Conservation (phyloP, 2,113 vertebrate species). For the Alligator mississippiensis region DNA sequence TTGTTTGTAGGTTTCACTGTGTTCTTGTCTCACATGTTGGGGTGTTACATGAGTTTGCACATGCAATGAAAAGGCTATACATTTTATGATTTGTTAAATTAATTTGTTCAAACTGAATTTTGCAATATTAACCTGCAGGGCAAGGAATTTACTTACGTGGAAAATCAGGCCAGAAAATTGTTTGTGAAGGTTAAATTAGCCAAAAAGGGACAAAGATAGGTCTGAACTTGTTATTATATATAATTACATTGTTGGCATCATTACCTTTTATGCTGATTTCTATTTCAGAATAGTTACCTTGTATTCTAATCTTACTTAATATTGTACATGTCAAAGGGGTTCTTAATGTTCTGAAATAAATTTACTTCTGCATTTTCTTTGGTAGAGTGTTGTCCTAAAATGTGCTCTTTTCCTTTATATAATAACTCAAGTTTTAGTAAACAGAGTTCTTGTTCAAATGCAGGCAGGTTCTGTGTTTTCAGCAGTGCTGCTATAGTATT, state of each 20-base stretch:
- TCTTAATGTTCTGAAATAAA: constrained; percentile 24
- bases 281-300: constrained; percentile 32
- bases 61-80: neutral
- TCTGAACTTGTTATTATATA: neutral
- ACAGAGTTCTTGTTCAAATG: neutral
- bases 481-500: neutral
- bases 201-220: neutral
- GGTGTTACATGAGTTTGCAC: neutral
- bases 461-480: neutral
- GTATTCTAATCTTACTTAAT: constrained; percentile 3
- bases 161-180: neutral
- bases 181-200: neutral
- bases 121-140: neutral
- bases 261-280: constrained; percentile 20
- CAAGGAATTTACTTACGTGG: neutral
- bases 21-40: neutral
- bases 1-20: neutral
- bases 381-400: neutral
- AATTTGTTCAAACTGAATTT: neutral
- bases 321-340: constrained; percentile 40
- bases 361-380: neutral
- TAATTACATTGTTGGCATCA: neutral
- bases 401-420: neutral
- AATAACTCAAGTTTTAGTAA: neutral
- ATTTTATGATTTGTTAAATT: neutral